Conservation (phyloP, 2,797 vertebrate species). For the Myotis pilosus region DNA sequence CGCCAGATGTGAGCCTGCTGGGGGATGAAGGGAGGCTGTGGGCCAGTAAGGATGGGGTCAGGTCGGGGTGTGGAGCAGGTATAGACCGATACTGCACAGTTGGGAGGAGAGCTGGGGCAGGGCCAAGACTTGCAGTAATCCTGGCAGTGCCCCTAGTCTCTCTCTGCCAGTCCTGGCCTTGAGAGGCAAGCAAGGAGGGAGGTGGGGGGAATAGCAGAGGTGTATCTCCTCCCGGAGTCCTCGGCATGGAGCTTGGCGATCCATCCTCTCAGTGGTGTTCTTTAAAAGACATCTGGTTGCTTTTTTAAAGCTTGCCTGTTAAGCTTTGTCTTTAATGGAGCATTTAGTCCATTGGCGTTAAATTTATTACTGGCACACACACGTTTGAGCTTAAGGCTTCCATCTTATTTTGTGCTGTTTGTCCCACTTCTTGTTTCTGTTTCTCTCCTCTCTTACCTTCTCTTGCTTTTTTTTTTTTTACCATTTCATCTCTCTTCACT, state of each 20-base stretch:
- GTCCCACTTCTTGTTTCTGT: background rate
- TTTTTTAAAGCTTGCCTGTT: background rate
- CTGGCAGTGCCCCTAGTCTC: background rate
- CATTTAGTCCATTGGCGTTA: background rate
- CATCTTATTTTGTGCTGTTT: background rate
- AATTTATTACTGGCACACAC: background rate
- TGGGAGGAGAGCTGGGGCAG: background rate
- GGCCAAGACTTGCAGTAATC: background rate
- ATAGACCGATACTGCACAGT: background rate
- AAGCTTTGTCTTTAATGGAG: background rate
- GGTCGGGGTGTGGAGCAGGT: background rate
- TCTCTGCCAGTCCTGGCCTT: background rate
- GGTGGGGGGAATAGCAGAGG: background rate
- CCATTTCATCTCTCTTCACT: background rate
- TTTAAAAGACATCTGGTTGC: background rate
- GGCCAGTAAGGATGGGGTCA: background rate
- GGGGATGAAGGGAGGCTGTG: background rate
- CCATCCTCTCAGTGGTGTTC: background rate
- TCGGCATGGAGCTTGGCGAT: background rate
- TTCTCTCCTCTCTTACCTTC: background rate
- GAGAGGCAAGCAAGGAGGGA: background rate
- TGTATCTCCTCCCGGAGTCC: background rate
- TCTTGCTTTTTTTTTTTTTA: background rate
- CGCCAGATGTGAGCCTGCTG: slow-evolving; percentile 92
- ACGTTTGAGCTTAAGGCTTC: background rate